Evolutionary conservation across 2,113 vertebrate species (phyloP), one percentile per base, ranked within the genome.

Genomic region (Pituophis catenifer): DNA sequence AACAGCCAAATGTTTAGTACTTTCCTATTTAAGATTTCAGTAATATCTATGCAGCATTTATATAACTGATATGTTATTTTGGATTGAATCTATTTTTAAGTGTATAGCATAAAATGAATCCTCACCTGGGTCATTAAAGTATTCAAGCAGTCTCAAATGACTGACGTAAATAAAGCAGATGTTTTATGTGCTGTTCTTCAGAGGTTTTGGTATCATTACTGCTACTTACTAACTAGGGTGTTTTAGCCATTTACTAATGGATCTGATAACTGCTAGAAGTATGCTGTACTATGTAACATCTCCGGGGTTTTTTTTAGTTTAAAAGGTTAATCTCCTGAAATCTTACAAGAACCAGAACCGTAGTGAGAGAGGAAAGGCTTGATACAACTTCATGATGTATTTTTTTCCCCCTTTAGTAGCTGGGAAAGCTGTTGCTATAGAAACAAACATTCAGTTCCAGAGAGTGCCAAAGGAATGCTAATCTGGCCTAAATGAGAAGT

Each of bases 391-490:
- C 57, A 90, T 95, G 94, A 95, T 85, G 90, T 89, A 93, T 94
- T 96, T 94, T 96, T 96, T 96, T 94, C 29, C 89, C 48, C 48
- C 89, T 94, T 93, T 88, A 88, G 92, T 96, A 93, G 94, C 95
- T 95, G 96, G 94, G 96, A 95, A 94, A 97, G 94, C 94, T 95
- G 95, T 97, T 95, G 89, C 96, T 95, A 91, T 96, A 96, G 97
- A 92, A 96, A 96, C 96, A 91, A 90, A 92, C 94, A 91, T 95
- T 91, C 87, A 23, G 21, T 93, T 92, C 90, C 65, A 94, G 90
- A 97, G 95, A 97, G 97, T 96, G 95, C 91, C 86, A 53, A 54
- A 92, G 94, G 97, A 97, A 96, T 97, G 96, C 96, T 93, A 96
- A 96, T 96, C 95, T 52, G 93, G 92, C 94, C 91, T 91, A 92